Evolutionary conservation across 2,888 invertebrate genomes (phyloP).

Genomic region (Celastrina argiolus): DNA sequence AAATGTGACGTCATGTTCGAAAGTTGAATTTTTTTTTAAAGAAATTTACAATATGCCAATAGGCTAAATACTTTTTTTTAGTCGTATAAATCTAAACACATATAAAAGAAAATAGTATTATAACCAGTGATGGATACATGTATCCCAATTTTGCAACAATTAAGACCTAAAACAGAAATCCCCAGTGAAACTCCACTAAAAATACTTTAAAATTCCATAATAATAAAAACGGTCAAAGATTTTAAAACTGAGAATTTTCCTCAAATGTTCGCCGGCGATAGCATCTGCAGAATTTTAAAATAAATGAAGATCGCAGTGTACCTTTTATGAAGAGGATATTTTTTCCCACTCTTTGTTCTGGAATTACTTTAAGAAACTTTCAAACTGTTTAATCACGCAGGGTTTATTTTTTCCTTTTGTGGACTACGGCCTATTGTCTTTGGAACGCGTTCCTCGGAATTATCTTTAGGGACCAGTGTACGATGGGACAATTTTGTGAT

Average conservation of each 20-base stretch:
- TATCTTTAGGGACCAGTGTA: background rate
- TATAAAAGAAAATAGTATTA: too few relatives aligned
- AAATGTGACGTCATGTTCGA: too few relatives aligned
- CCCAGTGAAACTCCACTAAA: background rate
- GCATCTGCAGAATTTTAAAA: conserved; percentile 20
- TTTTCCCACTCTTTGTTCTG: conserved; percentile 18
- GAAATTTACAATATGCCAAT: too few relatives aligned
- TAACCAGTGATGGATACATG: too few relatives aligned
- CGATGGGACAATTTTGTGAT: background rate
- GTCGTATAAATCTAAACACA: too few relatives aligned
- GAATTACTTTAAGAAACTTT: conserved; percentile 23
- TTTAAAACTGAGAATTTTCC: conserved; percentile 9
- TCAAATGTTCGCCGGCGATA: conserved; percentile 12
- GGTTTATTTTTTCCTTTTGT: conserved; percentile 28
- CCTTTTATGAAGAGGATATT: conserved; percentile 19
- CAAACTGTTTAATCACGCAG: conserved; percentile 29
- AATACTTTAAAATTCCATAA: background rate
- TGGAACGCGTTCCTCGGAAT: conserved; percentile 9
- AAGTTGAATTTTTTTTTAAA: too few relatives aligned
- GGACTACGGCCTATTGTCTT: conserved; percentile 24
- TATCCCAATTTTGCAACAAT: too few relatives aligned
- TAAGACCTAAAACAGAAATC: too few relatives aligned
- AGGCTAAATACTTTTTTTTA: too few relatives aligned
- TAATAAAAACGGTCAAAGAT: conserved; percentile 9
- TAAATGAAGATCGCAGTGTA: conserved; percentile 21